Base-by-base conservation (phyloP, 2,113 vertebrate species). In the Phylloscopus trochiloides region DNA sequence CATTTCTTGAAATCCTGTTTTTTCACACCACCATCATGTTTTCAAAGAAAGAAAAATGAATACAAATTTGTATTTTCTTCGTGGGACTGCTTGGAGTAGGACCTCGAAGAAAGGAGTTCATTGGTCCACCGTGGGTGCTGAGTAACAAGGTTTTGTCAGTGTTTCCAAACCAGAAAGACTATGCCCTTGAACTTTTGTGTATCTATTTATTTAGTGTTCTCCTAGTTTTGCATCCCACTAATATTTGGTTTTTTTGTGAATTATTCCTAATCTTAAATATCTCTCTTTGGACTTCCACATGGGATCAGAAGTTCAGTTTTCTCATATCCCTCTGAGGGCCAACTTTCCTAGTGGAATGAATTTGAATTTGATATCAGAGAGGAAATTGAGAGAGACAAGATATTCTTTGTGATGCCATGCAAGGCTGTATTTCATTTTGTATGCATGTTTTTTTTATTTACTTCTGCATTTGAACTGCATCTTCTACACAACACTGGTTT, bases 381-480 rank as follows among this genome's bases (percentile, higher is more conserved):
- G 80, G 72, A 95, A 96, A 96, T 26, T 86, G 54, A 86, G 48
- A 94, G 36, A 79, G 91, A 86, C 54, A 84, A 86, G 89, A 91
- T 95, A 89, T 26, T 92, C 55, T 84, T 91, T 89, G 51, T 86
- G 59, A 80, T 86, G 72, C 45, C 72, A 68, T 91, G 57, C 54
- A 63, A 76, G 72, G 52, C 79, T 92, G 48, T 75, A 61, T 58
- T 66, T 94, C 15, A 74, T 91, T 92, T 94, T 92, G 32, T 71
- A n/a, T 76, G 42, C 55, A 25, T 72, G 9, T 0, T 45, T 73
- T 81, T 81, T 91, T 88, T 70, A 29, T 68, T 88, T 88, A 51
- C 14, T 85, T 83, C 24, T 72, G 20, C 28, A 38, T 93, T 87
- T 93, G 48, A 79, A 48, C 57, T 78, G 9, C 40, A 15, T 82